Evolutionary conservation across 2,797 vertebrate species (phyloP).

Genomic region (Falco naumanni): DNA sequence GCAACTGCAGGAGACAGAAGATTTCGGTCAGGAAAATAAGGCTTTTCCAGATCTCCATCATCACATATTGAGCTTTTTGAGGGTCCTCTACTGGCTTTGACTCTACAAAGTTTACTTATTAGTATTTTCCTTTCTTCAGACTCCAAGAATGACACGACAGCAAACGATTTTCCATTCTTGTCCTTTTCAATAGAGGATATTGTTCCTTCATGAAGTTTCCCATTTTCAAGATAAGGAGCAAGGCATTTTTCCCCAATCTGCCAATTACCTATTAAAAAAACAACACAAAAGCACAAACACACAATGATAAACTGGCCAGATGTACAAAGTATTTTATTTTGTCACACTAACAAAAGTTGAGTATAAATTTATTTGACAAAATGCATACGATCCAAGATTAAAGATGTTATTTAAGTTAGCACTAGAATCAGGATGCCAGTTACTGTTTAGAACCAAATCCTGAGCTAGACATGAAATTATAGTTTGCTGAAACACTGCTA

Average conservation of each 20-base stretch:
- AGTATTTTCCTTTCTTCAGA: slow-evolving; percentile 77
- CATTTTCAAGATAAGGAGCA: slow-evolving; percentile 76
- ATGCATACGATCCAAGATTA: not conserved
- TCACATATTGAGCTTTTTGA: slow-evolving; percentile 75
- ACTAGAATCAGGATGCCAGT: not conserved
- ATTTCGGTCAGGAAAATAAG: slow-evolving; percentile 82
- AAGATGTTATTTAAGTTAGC: not conserved
- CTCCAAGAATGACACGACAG: slow-evolving; percentile 76
- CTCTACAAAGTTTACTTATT: slow-evolving; percentile 72
- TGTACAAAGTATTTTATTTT: not conserved
- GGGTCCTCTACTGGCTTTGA: slow-evolving; percentile 55
- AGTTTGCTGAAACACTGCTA: not conserved
- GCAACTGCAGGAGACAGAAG: slow-evolving; percentile 71
- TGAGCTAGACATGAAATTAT: not conserved
- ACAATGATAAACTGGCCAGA: not conserved
- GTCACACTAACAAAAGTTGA: not conserved
- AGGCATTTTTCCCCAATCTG: slow-evolving; percentile 78
- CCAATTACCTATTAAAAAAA: slow-evolving; percentile 68
- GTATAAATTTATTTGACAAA: not conserved
- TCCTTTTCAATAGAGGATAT: slow-evolving; percentile 78
- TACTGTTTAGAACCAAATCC: not conserved
- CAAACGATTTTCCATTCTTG: slow-evolving; percentile 69
- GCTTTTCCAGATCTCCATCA: slow-evolving; percentile 86
- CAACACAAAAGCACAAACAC: not conserved
- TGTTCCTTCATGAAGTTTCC: slow-evolving; percentile 75